Conservation (phyloP, 2,113 vertebrate species). For the Oncorhynchus masou region DNA sequence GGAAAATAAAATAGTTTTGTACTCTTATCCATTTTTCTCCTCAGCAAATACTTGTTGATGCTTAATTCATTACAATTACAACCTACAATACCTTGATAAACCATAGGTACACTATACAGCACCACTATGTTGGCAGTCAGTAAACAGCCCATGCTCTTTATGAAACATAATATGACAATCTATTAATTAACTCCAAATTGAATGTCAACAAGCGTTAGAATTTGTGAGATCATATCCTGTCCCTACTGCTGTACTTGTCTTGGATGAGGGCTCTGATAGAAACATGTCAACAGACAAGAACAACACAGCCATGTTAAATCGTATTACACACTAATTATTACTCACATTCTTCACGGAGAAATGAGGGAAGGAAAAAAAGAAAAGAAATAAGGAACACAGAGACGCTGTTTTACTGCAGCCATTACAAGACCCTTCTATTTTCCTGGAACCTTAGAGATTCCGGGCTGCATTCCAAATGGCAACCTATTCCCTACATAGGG, state of each 20-base stretch:
- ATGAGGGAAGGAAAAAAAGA: background rate
- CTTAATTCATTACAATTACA: background rate
- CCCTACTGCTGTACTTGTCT: slow-evolving; percentile 38
- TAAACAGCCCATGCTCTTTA: slow-evolving; percentile 32
- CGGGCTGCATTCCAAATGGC: too few species aligned
- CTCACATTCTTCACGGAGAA: slow-evolving; percentile 26
- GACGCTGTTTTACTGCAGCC: background rate
- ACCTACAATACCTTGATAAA: slow-evolving; percentile 9
- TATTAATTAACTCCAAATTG: slow-evolving; percentile 60
- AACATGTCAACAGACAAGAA: slow-evolving; percentile 49
- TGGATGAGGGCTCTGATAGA: slow-evolving; percentile 33
- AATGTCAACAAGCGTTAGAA: slow-evolving; percentile 35
- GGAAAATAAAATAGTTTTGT: background rate
- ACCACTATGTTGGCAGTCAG: slow-evolving; percentile 16
- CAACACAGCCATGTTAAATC: slow-evolving; percentile 57
- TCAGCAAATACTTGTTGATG: slow-evolving; percentile 13
- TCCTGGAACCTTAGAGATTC: slow-evolving; percentile 50
- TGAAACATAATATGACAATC: slow-evolving; percentile 58
- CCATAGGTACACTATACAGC: slow-evolving; percentile 5
- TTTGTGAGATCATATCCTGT: slow-evolving; percentile 44
- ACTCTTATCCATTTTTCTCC: slow-evolving; percentile 27
- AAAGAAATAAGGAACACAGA: background rate
- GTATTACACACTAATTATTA: slow-evolving; percentile 61
- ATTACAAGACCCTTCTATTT: slow-evolving; percentile 53
- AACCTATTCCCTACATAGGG: too few species aligned